Conservation (phyloP, 1,140 invertebrate genomes). For the Anadara kagoshimensis region DNA sequence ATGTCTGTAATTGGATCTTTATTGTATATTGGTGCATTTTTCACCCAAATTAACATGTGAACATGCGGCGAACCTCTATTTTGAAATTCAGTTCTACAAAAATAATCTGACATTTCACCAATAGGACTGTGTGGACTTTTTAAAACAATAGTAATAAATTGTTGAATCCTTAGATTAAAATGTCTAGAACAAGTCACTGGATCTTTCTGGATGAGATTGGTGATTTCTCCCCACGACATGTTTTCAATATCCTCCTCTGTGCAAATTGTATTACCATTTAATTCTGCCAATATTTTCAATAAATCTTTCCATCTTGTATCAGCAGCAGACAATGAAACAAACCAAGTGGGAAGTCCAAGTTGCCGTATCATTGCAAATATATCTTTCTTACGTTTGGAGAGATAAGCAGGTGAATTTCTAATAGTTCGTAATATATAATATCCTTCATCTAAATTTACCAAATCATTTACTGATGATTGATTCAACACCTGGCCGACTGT, state of each 20-base stretch:
- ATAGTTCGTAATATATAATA: slow-evolving; percentile 42
- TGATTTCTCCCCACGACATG: slow-evolving; percentile 1
- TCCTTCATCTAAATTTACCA: slow-evolving; percentile 51
- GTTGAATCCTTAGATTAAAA: slow-evolving; percentile 34
- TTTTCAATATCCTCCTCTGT: slow-evolving; percentile 36
- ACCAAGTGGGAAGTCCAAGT: slow-evolving; percentile 33
- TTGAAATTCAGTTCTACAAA: slow-evolving; percentile 19
- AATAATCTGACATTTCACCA: slow-evolving; percentile 20
- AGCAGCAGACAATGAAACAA: slow-evolving; percentile 39
- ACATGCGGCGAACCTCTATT: slow-evolving; percentile 26
- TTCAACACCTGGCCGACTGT: slow-evolving; percentile 32
- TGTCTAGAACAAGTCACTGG: slow-evolving; percentile 46
- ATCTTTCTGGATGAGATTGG: slow-evolving; percentile 33
- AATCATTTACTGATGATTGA: slow-evolving; percentile 19
- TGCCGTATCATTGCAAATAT: slow-evolving; percentile 55
- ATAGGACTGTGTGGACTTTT: slow-evolving; percentile 46
- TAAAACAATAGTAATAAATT: slow-evolving; percentile 38
- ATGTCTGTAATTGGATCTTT: slow-evolving; percentile 17
- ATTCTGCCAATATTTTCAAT: slow-evolving; percentile 33
- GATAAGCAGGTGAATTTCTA: slow-evolving; percentile 46
- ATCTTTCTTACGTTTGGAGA: slow-evolving; percentile 48
- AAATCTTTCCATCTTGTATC: slow-evolving; percentile 41
- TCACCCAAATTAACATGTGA: slow-evolving; percentile 35
- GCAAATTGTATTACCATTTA: slow-evolving; percentile 36
- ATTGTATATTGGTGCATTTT: slow-evolving; percentile 25